These are phyloP conservation scores for Dione vanillae DNA, from an alignment of 2,888 invertebrate species.

Conservation along the genomic window DNA sequence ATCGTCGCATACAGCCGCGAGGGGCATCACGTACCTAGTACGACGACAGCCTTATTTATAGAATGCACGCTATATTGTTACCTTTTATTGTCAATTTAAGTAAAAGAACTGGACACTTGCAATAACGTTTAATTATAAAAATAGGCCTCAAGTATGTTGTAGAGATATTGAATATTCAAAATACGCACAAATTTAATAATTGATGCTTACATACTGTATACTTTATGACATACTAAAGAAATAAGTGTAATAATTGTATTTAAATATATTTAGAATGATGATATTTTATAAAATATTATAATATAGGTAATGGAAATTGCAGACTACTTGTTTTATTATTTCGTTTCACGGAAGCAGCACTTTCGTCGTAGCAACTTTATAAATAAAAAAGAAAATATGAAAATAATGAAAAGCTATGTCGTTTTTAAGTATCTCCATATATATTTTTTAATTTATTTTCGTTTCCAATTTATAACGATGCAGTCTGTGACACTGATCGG, in stretches of 20 bases:
- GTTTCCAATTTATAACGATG: constrained; percentile 68
- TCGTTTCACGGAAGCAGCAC: background rate
- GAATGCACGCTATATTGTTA: constrained; percentile 40
- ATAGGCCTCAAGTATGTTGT: background rate
- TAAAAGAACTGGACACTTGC: constrained; percentile 6
- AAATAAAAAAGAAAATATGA: constrained; percentile 4
- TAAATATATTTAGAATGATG: too few relatives aligned
- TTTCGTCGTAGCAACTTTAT: background rate
- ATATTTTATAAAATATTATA: background rate
- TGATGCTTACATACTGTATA: background rate
- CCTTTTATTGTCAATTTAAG: constrained; percentile 25
- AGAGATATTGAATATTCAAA: background rate
- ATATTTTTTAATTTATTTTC: constrained; percentile 66
- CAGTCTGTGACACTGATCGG: constrained; percentile 55
- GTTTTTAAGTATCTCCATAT: constrained; percentile 50
- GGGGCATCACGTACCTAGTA: constrained; percentile 46
- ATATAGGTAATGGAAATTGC: background rate
- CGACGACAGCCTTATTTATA: constrained; percentile 49
- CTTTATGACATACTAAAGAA: background rate
- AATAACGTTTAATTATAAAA: background rate
- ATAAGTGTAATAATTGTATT: background rate
- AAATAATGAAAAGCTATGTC: constrained; percentile 7
- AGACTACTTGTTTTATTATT: background rate
- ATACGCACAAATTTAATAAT: background rate
- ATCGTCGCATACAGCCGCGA: constrained; percentile 53